Percentiles rank a stretch among this genome's conserved stretches.
Evolutionary conservation across 2,113 vertebrate genomes (phyloP).

Genomic region (Neotragus moschatus): DNA sequence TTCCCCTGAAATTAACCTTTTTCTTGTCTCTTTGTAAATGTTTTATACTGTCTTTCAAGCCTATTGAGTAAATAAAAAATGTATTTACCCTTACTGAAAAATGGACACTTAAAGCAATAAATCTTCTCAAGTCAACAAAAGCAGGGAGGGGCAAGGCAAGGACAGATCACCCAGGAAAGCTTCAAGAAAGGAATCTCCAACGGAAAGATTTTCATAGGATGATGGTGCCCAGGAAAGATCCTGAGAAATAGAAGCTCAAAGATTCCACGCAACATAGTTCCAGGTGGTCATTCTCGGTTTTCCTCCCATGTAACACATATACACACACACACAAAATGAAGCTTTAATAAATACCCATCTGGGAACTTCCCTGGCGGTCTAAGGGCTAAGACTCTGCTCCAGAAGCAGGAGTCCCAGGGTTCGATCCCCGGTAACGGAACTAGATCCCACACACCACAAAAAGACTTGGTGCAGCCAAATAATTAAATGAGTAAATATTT

Average conservation of each 20-base stretch:
- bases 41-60: not conserved
- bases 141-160: not conserved
- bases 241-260: not conserved
- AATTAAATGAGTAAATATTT: not conserved
- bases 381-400: not conserved
- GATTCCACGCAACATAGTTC: not conserved
- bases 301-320: not conserved
- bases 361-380: not conserved
- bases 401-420: not conserved
- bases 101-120: not conserved
- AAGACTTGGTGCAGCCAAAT: not conserved
- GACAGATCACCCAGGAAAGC: not conserved
- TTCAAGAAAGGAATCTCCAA: not conserved
- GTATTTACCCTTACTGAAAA: not conserved
- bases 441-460: not conserved
- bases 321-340: not conserved
- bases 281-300: not conserved
- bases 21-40: not conserved
- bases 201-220: not conserved
- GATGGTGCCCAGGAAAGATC: not conserved
- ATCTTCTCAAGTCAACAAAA: not conserved
- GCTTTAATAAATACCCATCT: not conserved
- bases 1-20: not conserved
- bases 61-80: not conserved
- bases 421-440: accelerated